phyloP scores from a whole-genome alignment of 2,113 vertebrate genomes.

The Corydoras sp. region DNA sequence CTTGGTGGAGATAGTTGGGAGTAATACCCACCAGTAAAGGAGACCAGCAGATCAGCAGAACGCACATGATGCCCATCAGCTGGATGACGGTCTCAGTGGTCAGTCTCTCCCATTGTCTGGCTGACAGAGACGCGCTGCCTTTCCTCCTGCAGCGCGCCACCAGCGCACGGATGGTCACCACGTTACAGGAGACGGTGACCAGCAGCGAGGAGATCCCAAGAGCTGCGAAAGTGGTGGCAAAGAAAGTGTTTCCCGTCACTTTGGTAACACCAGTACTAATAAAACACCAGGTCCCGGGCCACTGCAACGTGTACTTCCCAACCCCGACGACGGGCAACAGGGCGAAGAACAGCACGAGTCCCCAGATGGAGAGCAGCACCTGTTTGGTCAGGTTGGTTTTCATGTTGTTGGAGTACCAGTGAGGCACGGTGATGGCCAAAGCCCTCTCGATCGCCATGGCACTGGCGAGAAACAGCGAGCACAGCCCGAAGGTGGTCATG shows the following conservation, averaged over 20 bases:
- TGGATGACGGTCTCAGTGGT: constrained; percentile 88
- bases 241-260: constrained; percentile 66
- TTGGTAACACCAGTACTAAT: constrained; percentile 69
- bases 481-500: constrained; percentile 91
- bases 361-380: constrained; percentile 71
- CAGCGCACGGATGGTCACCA: constrained; percentile 82
- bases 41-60: constrained; percentile 86
- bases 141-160: constrained; percentile 78
- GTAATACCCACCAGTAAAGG: constrained; percentile 84
- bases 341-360: constrained; percentile 72
- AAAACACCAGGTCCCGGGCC: constrained; percentile 97
- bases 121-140: constrained; percentile 58
- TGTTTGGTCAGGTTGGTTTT: constrained; percentile 73
- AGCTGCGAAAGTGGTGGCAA: constrained; percentile 77
- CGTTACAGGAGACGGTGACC: constrained; percentile 81
- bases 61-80: constrained; percentile 91
- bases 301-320: constrained; percentile 81
- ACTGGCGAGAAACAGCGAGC: constrained; percentile 84
- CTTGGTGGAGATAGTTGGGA: too few relatives aligned
- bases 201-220: constrained; percentile 79
- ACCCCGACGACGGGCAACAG: constrained; percentile 78
- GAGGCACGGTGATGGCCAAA: constrained; percentile 83
- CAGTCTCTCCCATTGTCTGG: constrained; percentile 85
- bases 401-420: constrained; percentile 91
- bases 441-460: constrained; percentile 89